phyloP scores from a whole-genome alignment of 1,140 invertebrate species.

The Diabrotica undecimpunctata region DNA sequence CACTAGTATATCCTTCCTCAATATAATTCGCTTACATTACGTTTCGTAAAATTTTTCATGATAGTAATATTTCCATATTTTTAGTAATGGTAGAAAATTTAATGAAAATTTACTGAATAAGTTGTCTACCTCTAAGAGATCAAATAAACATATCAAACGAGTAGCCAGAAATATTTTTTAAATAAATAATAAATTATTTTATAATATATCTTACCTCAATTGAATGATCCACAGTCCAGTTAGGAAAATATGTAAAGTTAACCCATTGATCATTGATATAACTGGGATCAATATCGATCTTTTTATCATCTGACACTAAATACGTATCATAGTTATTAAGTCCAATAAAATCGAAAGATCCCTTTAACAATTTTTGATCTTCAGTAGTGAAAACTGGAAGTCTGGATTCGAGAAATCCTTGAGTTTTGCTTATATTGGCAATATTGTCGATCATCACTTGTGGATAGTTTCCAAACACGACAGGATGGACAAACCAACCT shows the following conservation, averaged over 20 bases:
- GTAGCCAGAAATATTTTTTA: too few relatives aligned
- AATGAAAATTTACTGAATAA: too few relatives aligned
- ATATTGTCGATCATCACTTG: conserved; percentile 67
- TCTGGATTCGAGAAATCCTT: conserved; percentile 8
- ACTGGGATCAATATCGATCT: conserved; percentile 11
- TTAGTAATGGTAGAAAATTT: too few relatives aligned
- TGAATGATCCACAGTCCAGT: neutral
- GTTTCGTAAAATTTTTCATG: too few relatives aligned
- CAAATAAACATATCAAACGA: too few relatives aligned
- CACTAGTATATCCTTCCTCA: too few relatives aligned
- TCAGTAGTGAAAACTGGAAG: neutral
- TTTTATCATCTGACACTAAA: conserved; percentile 41
- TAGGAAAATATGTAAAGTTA: neutral
- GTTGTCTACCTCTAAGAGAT: too few relatives aligned
- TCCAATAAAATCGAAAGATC: conserved; percentile 9
- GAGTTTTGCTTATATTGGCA: conserved; percentile 48
- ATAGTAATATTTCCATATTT: too few relatives aligned
- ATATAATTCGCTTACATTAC: too few relatives aligned
- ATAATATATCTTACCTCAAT: neutral
- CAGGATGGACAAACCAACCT: conserved; percentile 18
- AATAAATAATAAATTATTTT: neutral
- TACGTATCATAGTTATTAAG: conserved; percentile 6
- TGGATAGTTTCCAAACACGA: conserved; percentile 56
- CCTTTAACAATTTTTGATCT: neutral
- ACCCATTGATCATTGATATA: conserved; percentile 28